Conservation (phyloP, 2,797 vertebrate species). For the Sparus aurata region DNA sequence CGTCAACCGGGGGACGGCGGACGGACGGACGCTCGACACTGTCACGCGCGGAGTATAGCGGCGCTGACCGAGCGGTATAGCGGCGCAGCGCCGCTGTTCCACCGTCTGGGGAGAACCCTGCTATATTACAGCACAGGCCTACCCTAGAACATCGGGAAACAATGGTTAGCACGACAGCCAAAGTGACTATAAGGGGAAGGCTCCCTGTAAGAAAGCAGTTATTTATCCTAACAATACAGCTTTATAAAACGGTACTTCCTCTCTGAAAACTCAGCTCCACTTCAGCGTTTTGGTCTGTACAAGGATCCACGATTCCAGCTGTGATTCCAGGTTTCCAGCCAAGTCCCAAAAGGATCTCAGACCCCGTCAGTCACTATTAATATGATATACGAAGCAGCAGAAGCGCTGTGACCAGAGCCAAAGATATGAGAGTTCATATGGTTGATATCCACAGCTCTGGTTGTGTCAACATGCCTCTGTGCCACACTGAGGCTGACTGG, state of each 20-base stretch:
- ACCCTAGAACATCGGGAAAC: slow-evolving; percentile 85
- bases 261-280: slow-evolving; percentile 67
- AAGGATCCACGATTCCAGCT: slow-evolving; percentile 66
- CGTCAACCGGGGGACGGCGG: too few species aligned
- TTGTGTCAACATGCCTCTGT: slow-evolving; percentile 47
- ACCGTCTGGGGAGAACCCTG: too few species aligned
- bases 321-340: slow-evolving; percentile 62
- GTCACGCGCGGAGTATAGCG: too few species aligned
- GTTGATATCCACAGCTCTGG: slow-evolving; percentile 30
- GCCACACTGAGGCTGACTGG: slow-evolving; percentile 43
- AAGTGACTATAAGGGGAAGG: slow-evolving; percentile 76
- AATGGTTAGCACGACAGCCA: slow-evolving; percentile 86
- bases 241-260: slow-evolving; percentile 81
- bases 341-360: slow-evolving; percentile 58
- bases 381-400: slow-evolving; percentile 41
- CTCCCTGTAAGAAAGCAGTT: slow-evolving; percentile 82
- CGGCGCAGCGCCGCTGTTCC: too few species aligned
- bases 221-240: slow-evolving; percentile 69
- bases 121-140: slow-evolving; percentile 87
- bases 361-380: slow-evolving; percentile 46
- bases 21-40: too few species aligned
- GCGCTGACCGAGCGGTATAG: too few species aligned
- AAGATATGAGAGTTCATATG: slow-evolving; percentile 37
- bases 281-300: slow-evolving; percentile 73
- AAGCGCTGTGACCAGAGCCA: slow-evolving; percentile 46